Conservation (phyloP, 2,888 invertebrate genomes). For the Sphaerophoria rueppellii region DNA sequence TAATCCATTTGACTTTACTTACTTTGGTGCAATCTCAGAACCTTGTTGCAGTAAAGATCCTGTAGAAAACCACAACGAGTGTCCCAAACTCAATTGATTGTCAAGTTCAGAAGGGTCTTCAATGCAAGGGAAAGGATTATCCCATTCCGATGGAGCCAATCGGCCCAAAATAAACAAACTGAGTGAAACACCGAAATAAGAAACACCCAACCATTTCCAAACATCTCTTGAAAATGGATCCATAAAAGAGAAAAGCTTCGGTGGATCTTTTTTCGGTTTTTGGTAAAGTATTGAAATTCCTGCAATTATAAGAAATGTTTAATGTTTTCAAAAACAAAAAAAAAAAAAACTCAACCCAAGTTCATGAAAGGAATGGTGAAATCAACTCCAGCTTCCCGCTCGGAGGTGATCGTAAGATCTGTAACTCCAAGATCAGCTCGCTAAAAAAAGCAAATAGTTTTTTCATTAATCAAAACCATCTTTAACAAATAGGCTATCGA, state of each 20-base stretch:
- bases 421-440: constrained; percentile 95
- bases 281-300: constrained; percentile 95
- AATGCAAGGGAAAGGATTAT: constrained; percentile 92
- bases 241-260: constrained; percentile 94
- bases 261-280: constrained; percentile 91
- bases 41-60: constrained; percentile 94
- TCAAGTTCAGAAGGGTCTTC: constrained; percentile 91
- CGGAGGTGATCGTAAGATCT: constrained; percentile 93
- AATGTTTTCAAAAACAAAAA: not conserved
- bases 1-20: constrained; percentile 77
- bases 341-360: constrained; percentile 83
- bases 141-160: constrained; percentile 93
- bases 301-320: constrained; percentile 70
- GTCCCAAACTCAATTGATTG: constrained; percentile 91
- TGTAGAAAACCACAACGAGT: constrained; percentile 94
- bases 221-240: constrained; percentile 93
- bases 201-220: constrained; percentile 92
- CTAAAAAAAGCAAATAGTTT: constrained; percentile 80
- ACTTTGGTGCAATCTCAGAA: constrained; percentile 94
- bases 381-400: constrained; percentile 93
- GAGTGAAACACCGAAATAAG: constrained; percentile 90
- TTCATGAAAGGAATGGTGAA: constrained; percentile 98
- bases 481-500: not conserved
- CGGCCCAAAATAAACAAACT: constrained; percentile 91
- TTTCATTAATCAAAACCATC: not conserved